A percentile compares a stretch with the other conserved stretches of the same genome.
Conservation (phyloP, 2,113 vertebrate genomes). For the Caloenas nicobarica region DNA sequence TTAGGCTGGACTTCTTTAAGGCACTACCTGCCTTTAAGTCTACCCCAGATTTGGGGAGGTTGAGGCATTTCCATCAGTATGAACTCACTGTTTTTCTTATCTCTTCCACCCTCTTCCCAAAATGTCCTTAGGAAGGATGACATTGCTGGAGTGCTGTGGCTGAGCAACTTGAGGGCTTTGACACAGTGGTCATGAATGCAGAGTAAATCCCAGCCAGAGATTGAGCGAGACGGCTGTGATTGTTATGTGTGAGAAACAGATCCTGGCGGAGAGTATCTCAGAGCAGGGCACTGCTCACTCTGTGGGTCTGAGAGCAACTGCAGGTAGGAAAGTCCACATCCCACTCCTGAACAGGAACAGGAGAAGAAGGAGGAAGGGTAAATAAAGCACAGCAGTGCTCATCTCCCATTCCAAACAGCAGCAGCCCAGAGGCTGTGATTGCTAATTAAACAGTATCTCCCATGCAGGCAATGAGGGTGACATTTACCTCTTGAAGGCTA, state of each 20-base stretch:
- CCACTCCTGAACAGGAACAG: neutral
- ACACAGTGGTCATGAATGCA: neutral
- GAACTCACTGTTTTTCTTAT: neutral
- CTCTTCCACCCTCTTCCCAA: neutral
- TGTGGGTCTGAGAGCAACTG: neutral
- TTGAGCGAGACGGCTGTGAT: neutral
- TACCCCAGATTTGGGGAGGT: neutral
- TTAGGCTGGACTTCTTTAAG: neutral
- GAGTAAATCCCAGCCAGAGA: rapidly evolving
- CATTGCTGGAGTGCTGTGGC: neutral
- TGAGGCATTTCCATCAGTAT: neutral
- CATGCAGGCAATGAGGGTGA: conserved; percentile 38
- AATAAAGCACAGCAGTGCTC: neutral
- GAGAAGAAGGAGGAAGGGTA: neutral
- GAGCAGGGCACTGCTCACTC: neutral
- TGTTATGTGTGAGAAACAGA: neutral
- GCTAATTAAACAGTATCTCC: conserved; percentile 58
- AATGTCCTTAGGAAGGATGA: neutral
- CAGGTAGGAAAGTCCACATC: neutral
- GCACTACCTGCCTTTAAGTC: neutral
- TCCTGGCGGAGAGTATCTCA: neutral
- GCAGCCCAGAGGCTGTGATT: conserved; percentile 16
- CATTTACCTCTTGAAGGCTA: conserved; percentile 58
- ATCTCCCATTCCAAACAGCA: conserved; percentile 12
- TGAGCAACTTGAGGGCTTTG: neutral